A percentile compares a stretch with the other conserved stretches of the same genome.
Evolutionary conservation across 53 echinoderm and acorn worm species (phyloP).

Genomic region (Hippasteria phrygiana): DNA sequence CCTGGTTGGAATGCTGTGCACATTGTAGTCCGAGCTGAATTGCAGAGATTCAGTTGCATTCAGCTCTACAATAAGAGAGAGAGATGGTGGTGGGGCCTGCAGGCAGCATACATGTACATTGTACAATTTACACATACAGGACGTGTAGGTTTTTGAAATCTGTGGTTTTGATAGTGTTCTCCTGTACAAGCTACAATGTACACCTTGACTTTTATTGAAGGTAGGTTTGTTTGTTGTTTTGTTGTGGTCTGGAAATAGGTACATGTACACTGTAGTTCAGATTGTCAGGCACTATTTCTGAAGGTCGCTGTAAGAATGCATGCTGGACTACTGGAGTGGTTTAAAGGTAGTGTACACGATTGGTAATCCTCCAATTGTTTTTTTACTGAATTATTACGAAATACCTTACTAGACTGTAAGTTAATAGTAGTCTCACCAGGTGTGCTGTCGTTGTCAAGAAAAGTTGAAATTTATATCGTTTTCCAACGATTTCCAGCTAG

Average conservation of each 20-base stretch:
- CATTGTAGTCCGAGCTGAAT: background rate
- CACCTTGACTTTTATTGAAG: background rate
- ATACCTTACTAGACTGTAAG: no score
- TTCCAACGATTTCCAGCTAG: no score
- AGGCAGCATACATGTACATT: no score
- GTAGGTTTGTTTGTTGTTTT: conserved; percentile 11
- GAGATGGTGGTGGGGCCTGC: background rate
- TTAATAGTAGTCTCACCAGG: no score
- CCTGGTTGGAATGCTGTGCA: conserved; percentile 8
- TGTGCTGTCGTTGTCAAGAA: no score
- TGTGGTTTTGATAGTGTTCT: background rate
- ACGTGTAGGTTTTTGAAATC: background rate
- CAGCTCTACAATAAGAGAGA: background rate
- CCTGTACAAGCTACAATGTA: background rate
- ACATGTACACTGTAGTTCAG: background rate
- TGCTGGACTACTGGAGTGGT: background rate
- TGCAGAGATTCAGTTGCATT: background rate
- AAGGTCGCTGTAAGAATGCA: background rate
- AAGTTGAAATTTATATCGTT: no score
- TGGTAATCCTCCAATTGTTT: no score
- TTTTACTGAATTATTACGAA: no score
- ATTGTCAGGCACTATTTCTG: background rate
- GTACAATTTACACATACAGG: background rate
- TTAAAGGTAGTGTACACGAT: no score
- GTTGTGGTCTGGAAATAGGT: background rate